Evolutionary conservation across 2,113 vertebrate species (phyloP), one percentile per base, ranked within the genome.

Genomic region (Crocuta crocuta): DNA sequence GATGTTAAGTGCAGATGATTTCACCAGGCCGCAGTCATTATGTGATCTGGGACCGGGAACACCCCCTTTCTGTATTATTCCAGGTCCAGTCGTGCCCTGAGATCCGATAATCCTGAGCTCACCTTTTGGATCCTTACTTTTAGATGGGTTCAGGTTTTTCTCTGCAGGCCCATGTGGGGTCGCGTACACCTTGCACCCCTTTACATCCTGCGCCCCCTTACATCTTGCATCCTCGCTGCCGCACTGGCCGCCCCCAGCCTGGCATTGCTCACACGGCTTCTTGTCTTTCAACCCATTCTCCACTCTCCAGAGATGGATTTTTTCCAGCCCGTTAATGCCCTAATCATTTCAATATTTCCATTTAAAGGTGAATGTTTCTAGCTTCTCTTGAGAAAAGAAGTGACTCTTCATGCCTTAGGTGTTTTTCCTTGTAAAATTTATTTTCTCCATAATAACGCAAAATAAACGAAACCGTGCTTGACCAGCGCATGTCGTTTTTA

Each of bases 191-290:
- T 19, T 19, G 55, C 53, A 55, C 53, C 16, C 53, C 53, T 6
- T 58, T 58, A 58, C 55, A 58, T 21, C 55, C 19, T 21, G 19
- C 17, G 6, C 73, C 43, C 1, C 10, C 13, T 71, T 9, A 11
- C 4, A 19, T 24, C 33, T 78, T 65, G 2, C 11, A 24, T 5
- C 5, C 16, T 24, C 6, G 26, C 9, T 0, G 1, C 9, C 17
- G 26, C 24, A 10, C 28, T 53, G 45, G 33, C 43, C 4, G 23
- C n/a, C 21, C 24, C 1, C 4, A 4, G 4, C 23, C 43, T 0
- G 0, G 21, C 3, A n/a, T 9, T 3, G 16, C 33, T 28, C 48
- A 15, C 48, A 31, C 4, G 15, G 39, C 24, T 17, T 89, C n/a
- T 61, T 74, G 35, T 45, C 28, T 81, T 93, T 80, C 63, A 35